phyloP scores from a whole-genome alignment of 2,888 invertebrate genomes.

The Atherix ibis region DNA sequence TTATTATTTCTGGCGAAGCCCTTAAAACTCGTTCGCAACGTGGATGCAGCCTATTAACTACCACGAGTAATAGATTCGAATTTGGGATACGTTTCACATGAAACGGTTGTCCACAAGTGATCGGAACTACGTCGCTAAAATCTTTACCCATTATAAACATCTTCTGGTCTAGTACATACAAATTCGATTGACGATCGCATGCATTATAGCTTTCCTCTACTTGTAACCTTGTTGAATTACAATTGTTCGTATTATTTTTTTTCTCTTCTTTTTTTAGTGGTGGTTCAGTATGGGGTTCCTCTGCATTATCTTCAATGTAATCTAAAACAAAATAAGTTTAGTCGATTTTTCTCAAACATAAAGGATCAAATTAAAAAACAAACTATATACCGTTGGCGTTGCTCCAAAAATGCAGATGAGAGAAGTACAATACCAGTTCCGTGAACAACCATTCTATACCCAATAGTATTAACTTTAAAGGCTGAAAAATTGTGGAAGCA shows the following conservation, averaged over 20 bases:
- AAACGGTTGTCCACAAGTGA: constrained; percentile 41
- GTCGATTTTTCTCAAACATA: constrained; percentile 18
- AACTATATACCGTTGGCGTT: constrained; percentile 10
- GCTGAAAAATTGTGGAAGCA: constrained; percentile 24
- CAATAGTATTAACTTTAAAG: constrained; percentile 25
- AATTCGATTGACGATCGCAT: constrained; percentile 55
- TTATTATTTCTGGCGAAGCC: constrained; percentile 36
- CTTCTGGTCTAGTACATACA: constrained; percentile 51
- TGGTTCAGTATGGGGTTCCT: constrained; percentile 29
- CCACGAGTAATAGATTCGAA: constrained; percentile 63
- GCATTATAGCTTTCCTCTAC: constrained; percentile 34
- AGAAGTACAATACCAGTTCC: constrained; percentile 27
- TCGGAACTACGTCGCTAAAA: constrained; percentile 28
- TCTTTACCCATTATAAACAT: constrained; percentile 31
- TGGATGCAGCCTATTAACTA: constrained; percentile 42
- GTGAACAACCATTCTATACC: constrained; percentile 33
- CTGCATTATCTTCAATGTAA: constrained; percentile 32
- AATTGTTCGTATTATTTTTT: constrained; percentile 22
- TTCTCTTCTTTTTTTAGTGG: constrained; percentile 17
- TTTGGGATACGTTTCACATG: constrained; percentile 56
- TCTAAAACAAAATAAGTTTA: constrained; percentile 15
- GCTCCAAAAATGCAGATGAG: constrained; percentile 26
- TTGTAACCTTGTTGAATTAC: constrained; percentile 20
- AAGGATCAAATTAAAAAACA: neutral
- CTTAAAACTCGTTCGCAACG: constrained; percentile 35